Evolutionary conservation across 2,113 vertebrate genomes (phyloP).

Genomic region (Myxocyprinus asiaticus): DNA sequence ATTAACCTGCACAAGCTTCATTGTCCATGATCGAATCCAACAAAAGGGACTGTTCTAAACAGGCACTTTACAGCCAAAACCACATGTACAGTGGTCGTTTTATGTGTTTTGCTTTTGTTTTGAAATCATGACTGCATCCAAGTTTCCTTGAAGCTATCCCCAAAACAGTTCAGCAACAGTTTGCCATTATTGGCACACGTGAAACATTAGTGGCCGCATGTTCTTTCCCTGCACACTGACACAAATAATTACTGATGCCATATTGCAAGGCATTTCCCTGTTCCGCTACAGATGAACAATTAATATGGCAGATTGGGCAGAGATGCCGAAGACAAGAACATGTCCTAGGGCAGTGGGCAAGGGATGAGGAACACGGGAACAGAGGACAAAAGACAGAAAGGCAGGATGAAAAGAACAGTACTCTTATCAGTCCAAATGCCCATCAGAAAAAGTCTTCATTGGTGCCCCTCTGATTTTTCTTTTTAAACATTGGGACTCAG

Average conservation of each 20-base stretch:
- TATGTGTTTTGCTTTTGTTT: background rate
- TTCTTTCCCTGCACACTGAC: conserved; percentile 52
- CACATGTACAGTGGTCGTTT: background rate
- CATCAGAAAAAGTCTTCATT: background rate
- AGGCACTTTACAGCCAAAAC: background rate
- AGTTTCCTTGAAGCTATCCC: conserved; percentile 3
- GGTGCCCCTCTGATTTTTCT: background rate
- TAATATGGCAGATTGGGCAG: conserved; percentile 73
- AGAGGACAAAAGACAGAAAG: conserved; percentile 1
- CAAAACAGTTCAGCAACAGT: conserved; percentile 58
- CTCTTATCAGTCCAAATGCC: background rate
- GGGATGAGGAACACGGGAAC: conserved; percentile 34
- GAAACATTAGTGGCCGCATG: conserved; percentile 17
- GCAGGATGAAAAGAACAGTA: background rate
- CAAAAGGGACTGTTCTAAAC: background rate
- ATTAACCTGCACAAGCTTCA: background rate
- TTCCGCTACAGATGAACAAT: conserved; percentile 72
- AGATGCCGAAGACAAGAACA: conserved; percentile 68
- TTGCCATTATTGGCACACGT: conserved; percentile 43
- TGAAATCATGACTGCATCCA: background rate
- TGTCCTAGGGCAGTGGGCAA: conserved; percentile 62
- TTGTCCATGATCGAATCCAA: conserved; percentile 1
- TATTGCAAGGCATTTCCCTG: conserved; percentile 63
- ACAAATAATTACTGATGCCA: conserved; percentile 71
- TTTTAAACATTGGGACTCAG: conserved; percentile 2